Evolutionary conservation across 2,113 vertebrate genomes (phyloP).

Genomic region (Recurvirostra avosetta): DNA sequence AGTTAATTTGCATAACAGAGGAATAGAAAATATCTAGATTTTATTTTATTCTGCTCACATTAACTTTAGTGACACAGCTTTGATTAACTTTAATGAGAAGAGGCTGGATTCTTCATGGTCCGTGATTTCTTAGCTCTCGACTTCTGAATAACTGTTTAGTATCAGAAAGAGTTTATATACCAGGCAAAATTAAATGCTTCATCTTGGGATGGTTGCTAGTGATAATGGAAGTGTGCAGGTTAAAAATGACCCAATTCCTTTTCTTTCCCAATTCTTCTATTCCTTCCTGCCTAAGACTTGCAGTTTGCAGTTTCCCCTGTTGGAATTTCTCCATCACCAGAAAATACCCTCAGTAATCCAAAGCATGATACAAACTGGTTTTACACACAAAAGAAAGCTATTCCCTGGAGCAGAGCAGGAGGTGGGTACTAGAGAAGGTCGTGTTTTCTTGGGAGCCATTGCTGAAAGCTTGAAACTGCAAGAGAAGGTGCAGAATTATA

Average conservation of each 20-base stretch:
- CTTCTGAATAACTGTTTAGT: background rate
- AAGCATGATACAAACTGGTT: background rate
- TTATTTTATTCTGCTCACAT: conserved; percentile 7
- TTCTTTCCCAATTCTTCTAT: background rate
- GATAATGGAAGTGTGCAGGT: background rate
- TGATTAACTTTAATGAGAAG: conserved; percentile 19
- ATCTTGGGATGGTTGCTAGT: background rate
- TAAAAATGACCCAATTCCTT: background rate
- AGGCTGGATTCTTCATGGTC: background rate
- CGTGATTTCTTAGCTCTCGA: background rate
- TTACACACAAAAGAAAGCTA: background rate
- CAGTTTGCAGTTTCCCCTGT: background rate
- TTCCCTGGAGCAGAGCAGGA: background rate
- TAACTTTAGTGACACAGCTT: background rate
- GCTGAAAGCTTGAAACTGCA: background rate
- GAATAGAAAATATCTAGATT: background rate
- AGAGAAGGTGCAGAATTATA: background rate
- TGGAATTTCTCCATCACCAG: background rate
- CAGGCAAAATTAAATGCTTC: background rate
- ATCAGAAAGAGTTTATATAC: background rate
- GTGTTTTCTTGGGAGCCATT: background rate
- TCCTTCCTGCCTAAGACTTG: background rate
- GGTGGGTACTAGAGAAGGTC: background rate
- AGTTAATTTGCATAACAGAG: conserved; percentile 20
- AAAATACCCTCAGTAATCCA: background rate